phyloP scores from a whole-genome alignment of 2,113 vertebrate species.

The Mobula hypostoma region DNA sequence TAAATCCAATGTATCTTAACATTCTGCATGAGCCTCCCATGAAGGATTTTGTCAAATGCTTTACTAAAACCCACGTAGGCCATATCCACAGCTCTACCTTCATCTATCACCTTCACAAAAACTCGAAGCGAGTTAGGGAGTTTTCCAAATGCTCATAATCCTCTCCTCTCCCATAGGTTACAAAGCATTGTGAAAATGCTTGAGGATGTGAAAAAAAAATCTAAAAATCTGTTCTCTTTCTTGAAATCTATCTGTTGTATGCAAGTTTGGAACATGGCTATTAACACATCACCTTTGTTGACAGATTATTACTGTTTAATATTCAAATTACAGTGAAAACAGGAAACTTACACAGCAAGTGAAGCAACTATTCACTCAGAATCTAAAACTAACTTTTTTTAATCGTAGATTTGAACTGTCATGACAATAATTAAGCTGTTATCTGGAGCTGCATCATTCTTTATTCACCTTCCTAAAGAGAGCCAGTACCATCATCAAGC shows the following conservation, averaged over 20 bases:
- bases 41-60: too few species aligned
- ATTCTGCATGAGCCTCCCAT: too few species aligned
- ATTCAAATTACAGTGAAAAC: neutral
- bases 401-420: neutral
- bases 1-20: too few species aligned
- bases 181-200: neutral
- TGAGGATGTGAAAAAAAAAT: neutral
- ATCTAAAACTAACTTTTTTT: neutral
- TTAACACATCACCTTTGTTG: neutral
- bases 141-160: too few species aligned
- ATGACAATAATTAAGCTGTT: neutral
- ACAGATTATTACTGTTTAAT: neutral
- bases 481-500: neutral
- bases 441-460: neutral
- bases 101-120: too few species aligned
- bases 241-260: neutral
- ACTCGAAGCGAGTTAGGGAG: too few species aligned
- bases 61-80: too few species aligned
- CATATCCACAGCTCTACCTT: too few species aligned
- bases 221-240: neutral
- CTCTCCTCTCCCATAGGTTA: too few species aligned
- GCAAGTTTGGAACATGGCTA: neutral
- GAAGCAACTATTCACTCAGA: neutral
- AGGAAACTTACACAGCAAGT: neutral
- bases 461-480: neutral